A percentile compares a stretch with the other conserved stretches of the same genome.
These are phyloP conservation scores for Eupithecia insigniata DNA, from an alignment of 2,888 invertebrate species.

Conservation along the genomic window DNA sequence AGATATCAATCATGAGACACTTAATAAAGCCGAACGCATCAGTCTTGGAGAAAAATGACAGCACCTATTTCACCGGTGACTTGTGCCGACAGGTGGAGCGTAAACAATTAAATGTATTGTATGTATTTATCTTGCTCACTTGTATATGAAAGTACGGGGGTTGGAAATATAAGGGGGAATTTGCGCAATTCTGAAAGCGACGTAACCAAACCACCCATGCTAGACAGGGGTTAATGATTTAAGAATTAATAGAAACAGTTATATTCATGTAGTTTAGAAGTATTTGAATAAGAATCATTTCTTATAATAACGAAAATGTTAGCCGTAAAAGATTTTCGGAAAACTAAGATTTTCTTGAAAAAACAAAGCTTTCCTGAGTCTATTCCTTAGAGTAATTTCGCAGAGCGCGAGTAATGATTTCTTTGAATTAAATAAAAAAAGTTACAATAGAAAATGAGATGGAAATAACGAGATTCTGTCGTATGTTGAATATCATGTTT, in stretches of 20 bases:
- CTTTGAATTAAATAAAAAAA: constrained; percentile 81
- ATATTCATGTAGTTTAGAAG: neutral
- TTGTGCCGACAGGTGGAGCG: constrained; percentile 35
- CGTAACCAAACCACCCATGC: neutral
- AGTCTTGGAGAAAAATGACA: constrained; percentile 48
- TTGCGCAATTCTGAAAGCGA: neutral
- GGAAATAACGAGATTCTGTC: constrained; percentile 67
- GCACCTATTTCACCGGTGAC: constrained; percentile 39
- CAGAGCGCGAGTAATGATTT: constrained; percentile 83
- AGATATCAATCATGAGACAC: constrained; percentile 77
- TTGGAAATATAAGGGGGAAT: neutral
- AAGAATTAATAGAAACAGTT: neutral
- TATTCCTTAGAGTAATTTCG: constrained; percentile 83
- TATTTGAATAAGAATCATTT: neutral
- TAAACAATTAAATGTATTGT: constrained; percentile 38
- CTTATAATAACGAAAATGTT: neutral
- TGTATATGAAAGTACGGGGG: constrained; percentile 11
- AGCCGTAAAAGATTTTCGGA: constrained; percentile 57
- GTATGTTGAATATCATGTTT: constrained; percentile 47
- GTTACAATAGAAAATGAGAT: constrained; percentile 78
- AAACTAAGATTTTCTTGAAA: constrained; percentile 68
- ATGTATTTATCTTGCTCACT: constrained; percentile 34
- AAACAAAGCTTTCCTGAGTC: constrained; percentile 72
- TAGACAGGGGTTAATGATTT: neutral
- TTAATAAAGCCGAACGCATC: constrained; percentile 71